These are phyloP conservation scores for Macrobrachium nipponense DNA, from an alignment of 1,140 invertebrate species.

Conservation along the genomic window DNA sequence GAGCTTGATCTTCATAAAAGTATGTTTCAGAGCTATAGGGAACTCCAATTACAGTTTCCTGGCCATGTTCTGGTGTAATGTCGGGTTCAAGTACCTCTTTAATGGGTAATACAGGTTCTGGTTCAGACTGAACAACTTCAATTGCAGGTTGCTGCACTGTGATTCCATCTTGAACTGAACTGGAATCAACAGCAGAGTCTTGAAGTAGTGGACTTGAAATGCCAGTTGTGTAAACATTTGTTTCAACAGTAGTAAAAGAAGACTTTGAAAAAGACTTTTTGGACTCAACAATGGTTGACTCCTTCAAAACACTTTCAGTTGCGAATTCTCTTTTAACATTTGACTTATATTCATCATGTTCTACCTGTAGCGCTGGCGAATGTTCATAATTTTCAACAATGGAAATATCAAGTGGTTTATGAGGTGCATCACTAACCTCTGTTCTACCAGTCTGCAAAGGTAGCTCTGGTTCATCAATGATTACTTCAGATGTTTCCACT, in stretches of 20 bases:
- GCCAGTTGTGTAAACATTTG: slow-evolving; percentile 52
- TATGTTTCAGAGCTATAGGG: too few relatives aligned
- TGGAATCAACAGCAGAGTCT: not conserved
- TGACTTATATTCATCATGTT: slow-evolving; percentile 27
- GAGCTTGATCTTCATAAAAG: too few relatives aligned
- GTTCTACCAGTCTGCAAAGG: too few relatives aligned
- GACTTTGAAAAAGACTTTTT: slow-evolving; percentile 49
- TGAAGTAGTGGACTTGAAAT: slow-evolving; percentile 27
- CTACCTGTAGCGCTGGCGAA: not conserved
- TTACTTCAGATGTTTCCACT: too few relatives aligned
- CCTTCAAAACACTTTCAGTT: slow-evolving; percentile 37
- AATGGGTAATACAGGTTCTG: not conserved
- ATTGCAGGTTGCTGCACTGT: not conserved
- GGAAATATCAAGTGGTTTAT: not conserved
- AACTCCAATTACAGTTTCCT: too few relatives aligned
- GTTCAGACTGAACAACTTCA: not conserved
- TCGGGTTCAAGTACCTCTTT: too few relatives aligned
- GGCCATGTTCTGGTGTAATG: too few relatives aligned
- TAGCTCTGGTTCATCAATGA: too few relatives aligned
- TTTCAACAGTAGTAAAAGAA: slow-evolving; percentile 49
- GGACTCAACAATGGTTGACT: slow-evolving; percentile 44
- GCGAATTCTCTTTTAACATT: slow-evolving; percentile 31
- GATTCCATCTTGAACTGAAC: not conserved
- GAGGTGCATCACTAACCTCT: not conserved
- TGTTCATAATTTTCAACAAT: slow-evolving; percentile 5